These are phyloP conservation scores for Desmodus rotundus DNA, from an alignment of 2,113 vertebrate species.

Conservation along the genomic window DNA sequence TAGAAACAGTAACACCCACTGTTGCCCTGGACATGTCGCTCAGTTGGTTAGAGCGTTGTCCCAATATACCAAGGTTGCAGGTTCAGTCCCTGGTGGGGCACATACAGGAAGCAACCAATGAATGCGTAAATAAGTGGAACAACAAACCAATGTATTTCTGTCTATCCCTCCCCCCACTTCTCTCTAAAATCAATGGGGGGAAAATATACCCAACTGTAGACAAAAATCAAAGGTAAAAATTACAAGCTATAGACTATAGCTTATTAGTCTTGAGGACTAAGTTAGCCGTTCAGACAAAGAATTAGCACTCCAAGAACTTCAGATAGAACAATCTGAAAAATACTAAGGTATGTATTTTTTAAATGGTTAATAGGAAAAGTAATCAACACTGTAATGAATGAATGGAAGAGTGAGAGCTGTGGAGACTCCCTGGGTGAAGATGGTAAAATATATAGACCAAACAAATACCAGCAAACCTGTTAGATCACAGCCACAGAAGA, in stretches of 20 bases:
- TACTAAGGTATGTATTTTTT: not conserved
- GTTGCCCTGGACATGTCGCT: no score
- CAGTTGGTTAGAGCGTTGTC: no score
- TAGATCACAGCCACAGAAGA: not conserved
- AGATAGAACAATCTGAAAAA: not conserved
- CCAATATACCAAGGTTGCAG: no score
- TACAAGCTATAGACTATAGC: not conserved
- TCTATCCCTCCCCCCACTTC: no score
- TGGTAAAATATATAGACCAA: not conserved
- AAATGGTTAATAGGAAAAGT: constrained; percentile 9
- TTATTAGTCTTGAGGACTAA: not conserved
- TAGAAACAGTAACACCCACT: not conserved
- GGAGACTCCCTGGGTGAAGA: not conserved
- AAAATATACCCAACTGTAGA: not conserved
- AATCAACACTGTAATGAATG: not conserved
- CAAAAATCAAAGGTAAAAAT: constrained; percentile 30
- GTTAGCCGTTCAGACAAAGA: not conserved
- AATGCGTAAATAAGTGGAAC: no score
- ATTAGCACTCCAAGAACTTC: not conserved
- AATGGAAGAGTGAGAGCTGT: not conserved
- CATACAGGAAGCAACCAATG: no score
- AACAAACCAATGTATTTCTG: no score
- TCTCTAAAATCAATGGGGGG: no score
- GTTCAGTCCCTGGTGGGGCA: no score
- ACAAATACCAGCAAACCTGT: not conserved